Percentiles rank a stretch among this genome's conserved stretches.
Conservation (phyloP, 2,888 invertebrate species). For the Mesochorus sp. region DNA sequence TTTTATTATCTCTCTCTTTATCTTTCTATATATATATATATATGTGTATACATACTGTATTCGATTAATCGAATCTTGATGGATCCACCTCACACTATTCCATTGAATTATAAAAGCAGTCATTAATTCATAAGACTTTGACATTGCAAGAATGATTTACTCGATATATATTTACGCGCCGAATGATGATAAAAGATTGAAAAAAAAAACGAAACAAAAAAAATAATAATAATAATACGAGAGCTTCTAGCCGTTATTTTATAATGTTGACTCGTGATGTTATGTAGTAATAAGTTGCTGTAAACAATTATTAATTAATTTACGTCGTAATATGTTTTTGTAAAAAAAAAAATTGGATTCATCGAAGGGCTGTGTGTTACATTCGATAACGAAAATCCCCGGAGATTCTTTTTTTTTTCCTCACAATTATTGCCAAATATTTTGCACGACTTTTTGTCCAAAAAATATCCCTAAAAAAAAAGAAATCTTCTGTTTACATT, state of each 20-base stretch:
- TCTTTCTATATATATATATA: background rate
- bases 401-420: too few species aligned
- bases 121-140: slow-evolving; percentile 54
- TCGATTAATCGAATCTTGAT: slow-evolving; percentile 45
- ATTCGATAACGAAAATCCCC: background rate
- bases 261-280: slow-evolving; percentile 65
- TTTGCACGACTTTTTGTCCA: background rate
- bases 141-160: slow-evolving; percentile 41
- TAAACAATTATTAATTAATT: slow-evolving; percentile 64
- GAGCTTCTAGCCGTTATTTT: slow-evolving; percentile 49
- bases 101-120: slow-evolving; percentile 56
- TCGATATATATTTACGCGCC: slow-evolving; percentile 42
- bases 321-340: slow-evolving; percentile 46
- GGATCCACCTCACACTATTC: slow-evolving; percentile 51
- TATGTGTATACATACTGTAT: slow-evolving; percentile 14
- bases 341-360: slow-evolving; percentile 62
- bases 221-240: too few species aligned
- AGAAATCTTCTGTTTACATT: slow-evolving; percentile 12
- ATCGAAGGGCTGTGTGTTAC: slow-evolving; percentile 63
- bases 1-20: too few species aligned
- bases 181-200: slow-evolving; percentile 5
- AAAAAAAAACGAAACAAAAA: too few species aligned
- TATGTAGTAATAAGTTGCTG: slow-evolving; percentile 63
- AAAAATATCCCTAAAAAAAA: background rate
- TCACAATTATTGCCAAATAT: too few species aligned